Base-by-base conservation (phyloP, 1,140 invertebrate species). In the Reticulitermes speratus region DNA sequence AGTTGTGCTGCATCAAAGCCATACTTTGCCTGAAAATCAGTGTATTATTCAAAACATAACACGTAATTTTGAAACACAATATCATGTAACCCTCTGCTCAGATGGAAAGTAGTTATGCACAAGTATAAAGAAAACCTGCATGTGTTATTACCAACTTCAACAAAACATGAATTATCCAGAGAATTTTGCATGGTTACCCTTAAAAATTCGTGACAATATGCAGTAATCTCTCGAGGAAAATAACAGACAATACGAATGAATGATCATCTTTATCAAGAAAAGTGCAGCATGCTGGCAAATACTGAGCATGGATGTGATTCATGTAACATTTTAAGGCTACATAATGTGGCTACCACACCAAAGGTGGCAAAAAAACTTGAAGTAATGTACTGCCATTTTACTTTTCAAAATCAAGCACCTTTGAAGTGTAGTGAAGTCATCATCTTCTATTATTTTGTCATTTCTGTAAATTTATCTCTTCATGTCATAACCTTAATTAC, bases 141-240 rank as follows among this genome's bases (percentile, higher is more conserved):
- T 75, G 65, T 75, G 65, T 6, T 75, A 75, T 75, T 30, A 75
- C n/a, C 65, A 75, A 5, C 25, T 75, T 75, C 25, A 75, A 75
- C 30, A 25, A 30, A 75, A 75, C 65, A 75, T 75, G 65, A 75
- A 75, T 75, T 75, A n/a, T 75, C 65, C 65, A 75, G 65, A 75
- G n/a, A 75, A 75, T 30, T n/a, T 30, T 8, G 65, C 65, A 75
- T 75, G 65, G 14, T n/a, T 75, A 30, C n/a, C n/a, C 65, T 75
- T 25, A 25, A 75, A 30, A 75, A 75, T 75, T 75, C n/a, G n/a
- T 55, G 19, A 55, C 48, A 12, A 55, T 75, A n/a, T 75, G 65
- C 65, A 25, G 9, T 75, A 30, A 75, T 30, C 65, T 75, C 65
- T 25, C 65, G n/a, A 75, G n/a, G 65, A 75, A 75, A 75, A 75